A percentile compares a stretch with the other conserved stretches of the same genome.
Evolutionary conservation across 2,888 invertebrate genomes (phyloP).

Genomic region (Octonoba sinensis): DNA sequence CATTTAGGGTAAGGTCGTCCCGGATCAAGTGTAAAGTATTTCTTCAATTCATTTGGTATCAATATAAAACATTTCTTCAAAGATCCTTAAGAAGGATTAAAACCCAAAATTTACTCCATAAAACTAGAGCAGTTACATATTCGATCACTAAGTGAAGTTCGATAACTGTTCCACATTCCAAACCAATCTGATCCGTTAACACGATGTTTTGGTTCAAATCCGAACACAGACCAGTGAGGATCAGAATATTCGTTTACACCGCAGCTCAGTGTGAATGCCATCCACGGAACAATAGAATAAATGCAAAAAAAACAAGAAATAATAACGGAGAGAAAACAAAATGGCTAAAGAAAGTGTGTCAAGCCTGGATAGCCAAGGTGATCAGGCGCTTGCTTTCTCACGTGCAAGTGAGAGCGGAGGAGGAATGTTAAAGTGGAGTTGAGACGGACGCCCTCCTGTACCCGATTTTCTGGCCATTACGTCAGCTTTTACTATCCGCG

Average conservation of each 20-base stretch:
- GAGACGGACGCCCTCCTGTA: conserved; percentile 49
- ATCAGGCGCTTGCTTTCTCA: conserved; percentile 60
- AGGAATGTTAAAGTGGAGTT: conserved; percentile 30
- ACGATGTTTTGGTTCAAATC: too few relatives aligned
- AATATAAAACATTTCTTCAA: too few relatives aligned
- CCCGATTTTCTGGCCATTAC: conserved; percentile 59
- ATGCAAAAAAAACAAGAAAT: conserved; percentile 6
- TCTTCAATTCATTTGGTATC: too few relatives aligned
- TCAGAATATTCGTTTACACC: too few relatives aligned
- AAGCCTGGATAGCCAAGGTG: conserved; percentile 48
- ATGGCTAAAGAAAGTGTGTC: conserved; percentile 55
- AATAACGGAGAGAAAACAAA: conserved; percentile 11
- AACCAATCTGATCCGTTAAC: too few relatives aligned
- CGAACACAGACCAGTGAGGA: too few relatives aligned
- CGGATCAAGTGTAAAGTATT: too few relatives aligned
- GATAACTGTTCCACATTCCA: conserved; percentile 33
- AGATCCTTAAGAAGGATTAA: too few relatives aligned
- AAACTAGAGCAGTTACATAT: neutral
- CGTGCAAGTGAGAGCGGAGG: conserved; percentile 43
- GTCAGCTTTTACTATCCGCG: conserved; percentile 24
- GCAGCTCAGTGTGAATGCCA: too few relatives aligned
- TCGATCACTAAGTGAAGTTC: conserved; percentile 15
- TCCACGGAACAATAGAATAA: conserved; percentile 10
- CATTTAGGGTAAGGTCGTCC: too few relatives aligned
- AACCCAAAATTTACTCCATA: neutral